Conservation (phyloP, 2,888 invertebrate species). For the Leptura quadrifasciata region DNA sequence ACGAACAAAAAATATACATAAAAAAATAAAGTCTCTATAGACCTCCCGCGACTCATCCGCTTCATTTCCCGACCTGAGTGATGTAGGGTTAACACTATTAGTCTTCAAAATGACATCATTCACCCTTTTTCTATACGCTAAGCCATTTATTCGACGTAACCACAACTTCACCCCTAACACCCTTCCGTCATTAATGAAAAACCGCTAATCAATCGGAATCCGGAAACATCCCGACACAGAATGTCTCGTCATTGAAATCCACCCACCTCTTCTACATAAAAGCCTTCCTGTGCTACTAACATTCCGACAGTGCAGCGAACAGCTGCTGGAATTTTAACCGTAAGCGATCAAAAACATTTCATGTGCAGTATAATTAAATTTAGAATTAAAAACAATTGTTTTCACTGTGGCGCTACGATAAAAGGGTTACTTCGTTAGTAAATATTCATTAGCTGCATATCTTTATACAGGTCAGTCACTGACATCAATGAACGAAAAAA, state of each 20-base stretch:
- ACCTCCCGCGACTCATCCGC: background rate
- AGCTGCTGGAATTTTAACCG: background rate
- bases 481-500: no score
- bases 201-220: slow-evolving; percentile 7
- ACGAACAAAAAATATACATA: no score
- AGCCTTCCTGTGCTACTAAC: background rate
- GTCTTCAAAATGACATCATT: background rate
- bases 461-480: no score
- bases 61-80: background rate
- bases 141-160: background rate
- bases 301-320: background rate
- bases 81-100: background rate
- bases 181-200: background rate
- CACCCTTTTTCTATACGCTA: background rate
- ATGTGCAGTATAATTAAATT: no score
- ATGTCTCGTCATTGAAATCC: background rate
- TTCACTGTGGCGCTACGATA: no score
- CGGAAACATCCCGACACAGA: background rate
- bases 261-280: background rate
- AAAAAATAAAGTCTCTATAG: background rate
- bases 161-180: background rate
- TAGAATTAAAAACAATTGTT: no score
- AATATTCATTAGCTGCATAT: no score
- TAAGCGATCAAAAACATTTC: no score
- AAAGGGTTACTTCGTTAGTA: no score